Percentiles rank a stretch among this genome's conserved stretches.
These are phyloP conservation scores for Cosmia trapezina DNA, from an alignment of 2,888 invertebrate species.

Conservation along the genomic window DNA sequence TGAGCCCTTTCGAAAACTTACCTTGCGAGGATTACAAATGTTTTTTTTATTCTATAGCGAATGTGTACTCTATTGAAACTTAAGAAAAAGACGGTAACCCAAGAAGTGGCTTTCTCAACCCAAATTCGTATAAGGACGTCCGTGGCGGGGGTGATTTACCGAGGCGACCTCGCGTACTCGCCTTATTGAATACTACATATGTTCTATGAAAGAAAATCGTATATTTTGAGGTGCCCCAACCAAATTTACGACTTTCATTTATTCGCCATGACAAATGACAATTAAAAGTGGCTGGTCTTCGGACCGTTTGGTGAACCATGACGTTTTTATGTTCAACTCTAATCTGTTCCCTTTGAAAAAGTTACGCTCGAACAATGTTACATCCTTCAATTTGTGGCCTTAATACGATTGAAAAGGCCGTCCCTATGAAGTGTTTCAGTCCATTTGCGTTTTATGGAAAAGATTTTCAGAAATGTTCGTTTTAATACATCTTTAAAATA, in stretches of 20 bases:
- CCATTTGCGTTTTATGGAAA: slow-evolving; percentile 33
- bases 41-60: slow-evolving; percentile 34
- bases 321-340: slow-evolving; percentile 66
- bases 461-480: slow-evolving; percentile 21
- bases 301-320: slow-evolving; percentile 56
- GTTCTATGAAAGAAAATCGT: slow-evolving; percentile 86
- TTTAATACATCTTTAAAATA: slow-evolving; percentile 28
- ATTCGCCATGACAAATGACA: slow-evolving; percentile 81
- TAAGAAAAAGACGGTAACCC: slow-evolving; percentile 55
- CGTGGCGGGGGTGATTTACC: slow-evolving; percentile 82
- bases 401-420: slow-evolving; percentile 39
- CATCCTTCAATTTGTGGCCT: slow-evolving; percentile 47
- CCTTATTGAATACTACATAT: slow-evolving; percentile 84
- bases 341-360: slow-evolving; percentile 62
- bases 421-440: slow-evolving; percentile 25
- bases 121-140: slow-evolving; percentile 71
- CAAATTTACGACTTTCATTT: slow-evolving; percentile 85
- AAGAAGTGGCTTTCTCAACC: slow-evolving; percentile 72
- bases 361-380: slow-evolving; percentile 54
- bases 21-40: slow-evolving; percentile 21
- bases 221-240: slow-evolving; percentile 83
- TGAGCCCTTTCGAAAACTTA: slow-evolving; percentile 15
- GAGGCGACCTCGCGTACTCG: slow-evolving; percentile 74
- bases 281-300: slow-evolving; percentile 77
- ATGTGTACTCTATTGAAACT: slow-evolving; percentile 48